Conservation (phyloP, 2,888 invertebrate species). For the Hypsopygia costalis region DNA sequence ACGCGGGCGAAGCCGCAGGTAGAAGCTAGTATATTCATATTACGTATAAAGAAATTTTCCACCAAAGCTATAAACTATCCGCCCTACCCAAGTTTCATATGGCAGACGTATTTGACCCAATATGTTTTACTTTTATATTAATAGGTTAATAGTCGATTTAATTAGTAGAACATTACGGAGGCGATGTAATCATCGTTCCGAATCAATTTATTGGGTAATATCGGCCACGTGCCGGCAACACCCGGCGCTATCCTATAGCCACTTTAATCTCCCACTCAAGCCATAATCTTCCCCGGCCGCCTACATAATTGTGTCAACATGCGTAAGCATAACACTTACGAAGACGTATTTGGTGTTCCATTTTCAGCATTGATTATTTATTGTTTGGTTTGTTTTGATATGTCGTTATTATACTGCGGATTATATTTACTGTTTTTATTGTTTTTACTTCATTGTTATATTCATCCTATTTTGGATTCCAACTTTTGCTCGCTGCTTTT, state of each 20-base stretch:
- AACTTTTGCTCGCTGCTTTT: too few species aligned
- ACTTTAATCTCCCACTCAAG: background rate
- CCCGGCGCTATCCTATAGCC: background rate
- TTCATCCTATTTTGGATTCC: background rate
- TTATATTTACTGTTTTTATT: background rate
- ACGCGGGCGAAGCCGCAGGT: too few species aligned
- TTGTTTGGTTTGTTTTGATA: background rate
- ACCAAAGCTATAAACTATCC: too few species aligned
- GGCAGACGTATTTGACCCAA: too few species aligned
- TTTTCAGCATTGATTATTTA: background rate
- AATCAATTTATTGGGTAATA: background rate
- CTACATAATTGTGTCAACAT: background rate
- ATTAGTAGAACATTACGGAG: background rate
- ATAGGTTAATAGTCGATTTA: background rate
- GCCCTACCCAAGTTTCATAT: too few species aligned
- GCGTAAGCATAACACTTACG: background rate
- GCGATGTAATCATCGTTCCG: background rate
- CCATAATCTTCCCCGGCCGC: background rate
- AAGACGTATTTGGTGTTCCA: background rate
- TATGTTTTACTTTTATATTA: background rate
- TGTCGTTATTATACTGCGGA: background rate
- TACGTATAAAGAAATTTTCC: too few species aligned
- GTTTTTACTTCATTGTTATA: too few species aligned
- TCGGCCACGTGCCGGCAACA: background rate
- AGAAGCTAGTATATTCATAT: too few species aligned